A percentile compares a stretch with the other conserved stretches of the same genome.
Conservation (phyloP, 92 coral and sea anemone species). For the Umimayanthus chanpuru region DNA sequence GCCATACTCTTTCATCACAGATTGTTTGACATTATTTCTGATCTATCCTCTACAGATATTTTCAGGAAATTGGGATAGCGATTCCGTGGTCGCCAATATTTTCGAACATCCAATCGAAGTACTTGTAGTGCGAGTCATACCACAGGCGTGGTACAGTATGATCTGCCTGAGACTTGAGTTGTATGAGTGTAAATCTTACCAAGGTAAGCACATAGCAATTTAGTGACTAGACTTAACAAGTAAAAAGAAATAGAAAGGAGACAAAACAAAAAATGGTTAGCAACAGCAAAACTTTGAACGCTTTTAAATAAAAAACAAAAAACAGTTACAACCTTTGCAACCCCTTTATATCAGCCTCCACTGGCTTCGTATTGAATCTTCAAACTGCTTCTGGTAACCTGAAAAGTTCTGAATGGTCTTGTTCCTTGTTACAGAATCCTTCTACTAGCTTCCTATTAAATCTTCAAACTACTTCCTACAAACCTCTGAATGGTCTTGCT, state of each 20-base stretch:
- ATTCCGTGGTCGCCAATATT: constrained; percentile 67
- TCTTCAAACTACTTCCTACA: no score
- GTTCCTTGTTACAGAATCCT: no score
- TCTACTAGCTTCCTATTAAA: no score
- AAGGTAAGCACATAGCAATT: constrained; percentile 59
- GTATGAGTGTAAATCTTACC: constrained; percentile 83
- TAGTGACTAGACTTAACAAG: neutral
- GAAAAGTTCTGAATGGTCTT: no score
- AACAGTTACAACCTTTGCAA: no score
- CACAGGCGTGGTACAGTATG: constrained; percentile 71
- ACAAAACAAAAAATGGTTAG: neutral
- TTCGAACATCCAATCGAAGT: constrained; percentile 70
- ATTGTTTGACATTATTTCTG: neutral
- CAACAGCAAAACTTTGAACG: neutral
- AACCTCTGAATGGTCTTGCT: no score
- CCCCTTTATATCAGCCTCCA: no score
- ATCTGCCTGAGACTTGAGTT: constrained; percentile 91
- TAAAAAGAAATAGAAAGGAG: neutral
- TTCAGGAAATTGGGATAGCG: constrained; percentile 89
- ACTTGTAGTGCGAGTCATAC: constrained; percentile 83
- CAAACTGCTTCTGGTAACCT: no score
- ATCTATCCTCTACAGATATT: constrained; percentile 57
- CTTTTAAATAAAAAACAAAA: no score
- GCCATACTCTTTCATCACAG: neutral
- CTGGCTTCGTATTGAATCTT: no score